phyloP scores from a whole-genome alignment of 2,888 invertebrate species.

The Electrophaes corylata region DNA sequence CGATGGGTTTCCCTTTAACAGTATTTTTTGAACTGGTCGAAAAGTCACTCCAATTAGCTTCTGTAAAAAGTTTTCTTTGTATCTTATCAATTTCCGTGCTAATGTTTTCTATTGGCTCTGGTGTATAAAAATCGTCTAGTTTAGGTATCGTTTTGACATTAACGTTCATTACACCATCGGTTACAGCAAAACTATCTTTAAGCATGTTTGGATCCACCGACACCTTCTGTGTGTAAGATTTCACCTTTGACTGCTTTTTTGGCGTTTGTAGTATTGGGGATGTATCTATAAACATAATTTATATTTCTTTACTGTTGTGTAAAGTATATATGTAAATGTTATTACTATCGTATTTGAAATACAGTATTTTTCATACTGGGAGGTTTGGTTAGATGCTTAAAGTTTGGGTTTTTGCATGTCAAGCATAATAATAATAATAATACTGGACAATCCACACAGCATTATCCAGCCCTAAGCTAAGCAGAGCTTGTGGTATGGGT shows the following conservation, averaged over 20 bases:
- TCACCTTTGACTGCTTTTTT: neutral
- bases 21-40: neutral
- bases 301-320: too few species aligned
- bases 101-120: slow-evolving; percentile 19
- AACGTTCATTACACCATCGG: slow-evolving; percentile 13
- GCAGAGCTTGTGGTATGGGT: too few species aligned
- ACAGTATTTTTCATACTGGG: too few species aligned
- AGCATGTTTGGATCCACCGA: neutral
- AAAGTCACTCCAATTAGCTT: neutral
- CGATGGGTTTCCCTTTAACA: neutral
- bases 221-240: neutral
- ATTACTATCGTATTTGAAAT: neutral
- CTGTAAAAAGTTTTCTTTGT: slow-evolving; percentile 8
- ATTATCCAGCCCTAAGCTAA: too few species aligned
- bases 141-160: slow-evolving; percentile 7
- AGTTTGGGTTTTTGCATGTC: neutral
- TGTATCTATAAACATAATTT: neutral
- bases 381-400: neutral
- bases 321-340: neutral
- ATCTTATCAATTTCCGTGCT: slow-evolving; percentile 35
- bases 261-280: neutral
- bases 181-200: neutral
- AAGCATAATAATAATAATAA: too few species aligned
- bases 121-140: neutral
- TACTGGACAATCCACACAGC: too few species aligned